A percentile compares a stretch with the other conserved stretches of the same genome.
These are phyloP conservation scores for Stegostoma tigrinum DNA, from an alignment of 2,113 vertebrate genomes.

Conservation along the genomic window DNA sequence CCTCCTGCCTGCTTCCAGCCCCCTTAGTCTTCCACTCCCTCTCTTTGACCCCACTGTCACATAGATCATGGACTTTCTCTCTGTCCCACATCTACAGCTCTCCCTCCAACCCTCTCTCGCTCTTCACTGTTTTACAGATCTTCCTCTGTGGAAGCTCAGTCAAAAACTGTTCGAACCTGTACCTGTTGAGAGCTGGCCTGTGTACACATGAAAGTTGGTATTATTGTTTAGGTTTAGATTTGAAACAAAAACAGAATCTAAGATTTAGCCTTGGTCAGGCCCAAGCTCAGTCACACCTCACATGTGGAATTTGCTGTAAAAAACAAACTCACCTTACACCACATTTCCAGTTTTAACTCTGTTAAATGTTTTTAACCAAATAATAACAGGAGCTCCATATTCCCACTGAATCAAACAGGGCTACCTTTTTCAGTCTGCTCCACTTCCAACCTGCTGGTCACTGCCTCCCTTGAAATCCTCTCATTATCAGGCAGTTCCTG, in stretches of 20 bases:
- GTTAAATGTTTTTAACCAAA: neutral
- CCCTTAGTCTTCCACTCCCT: neutral
- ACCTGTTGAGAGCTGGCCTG: neutral
- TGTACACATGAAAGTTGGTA: neutral
- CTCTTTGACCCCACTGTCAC: neutral
- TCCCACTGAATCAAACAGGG: accelerated
- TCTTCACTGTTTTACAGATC: neutral
- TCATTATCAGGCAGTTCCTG: constrained; percentile 43
- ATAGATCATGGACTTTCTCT: no score
- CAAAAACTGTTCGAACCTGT: neutral
- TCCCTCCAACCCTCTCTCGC: neutral
- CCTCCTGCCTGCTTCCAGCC: neutral
- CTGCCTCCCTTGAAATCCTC: neutral
- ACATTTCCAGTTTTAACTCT: neutral
- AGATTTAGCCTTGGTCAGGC: neutral
- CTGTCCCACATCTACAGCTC: neutral
- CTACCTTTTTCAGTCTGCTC: neutral
- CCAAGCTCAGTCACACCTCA: neutral
- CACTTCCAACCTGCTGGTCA: no score
- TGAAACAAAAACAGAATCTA: neutral
- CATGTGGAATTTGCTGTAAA: neutral
- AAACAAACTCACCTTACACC: neutral
- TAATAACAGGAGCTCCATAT: neutral
- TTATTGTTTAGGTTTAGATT: neutral
- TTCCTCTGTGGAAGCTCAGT: neutral